A percentile compares a stretch with the other conserved stretches of the same genome.
These are phyloP conservation scores for Lasiurus borealis DNA, from an alignment of 2,113 vertebrate genomes.

Conservation along the genomic window DNA sequence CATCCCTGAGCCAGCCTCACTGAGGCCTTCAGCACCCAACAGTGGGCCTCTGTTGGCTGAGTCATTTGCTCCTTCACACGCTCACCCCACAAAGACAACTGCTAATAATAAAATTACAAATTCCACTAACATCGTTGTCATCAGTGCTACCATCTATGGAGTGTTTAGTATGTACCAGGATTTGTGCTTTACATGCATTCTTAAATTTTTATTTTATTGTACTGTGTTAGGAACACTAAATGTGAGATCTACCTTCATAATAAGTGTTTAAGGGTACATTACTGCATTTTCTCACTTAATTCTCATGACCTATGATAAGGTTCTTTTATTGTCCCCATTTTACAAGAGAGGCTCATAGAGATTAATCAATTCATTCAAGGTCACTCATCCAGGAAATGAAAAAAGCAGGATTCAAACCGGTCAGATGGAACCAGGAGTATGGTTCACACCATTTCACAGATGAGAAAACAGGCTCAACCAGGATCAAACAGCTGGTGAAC, in stretches of 20 bases:
- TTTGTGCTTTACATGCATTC: background rate
- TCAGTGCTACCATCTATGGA: background rate
- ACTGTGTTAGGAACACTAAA: background rate
- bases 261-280: background rate
- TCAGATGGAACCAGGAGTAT: background rate
- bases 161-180: background rate
- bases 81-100: background rate
- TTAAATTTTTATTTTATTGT: background rate
- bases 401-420: background rate
- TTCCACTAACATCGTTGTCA: background rate
- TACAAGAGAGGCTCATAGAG: constrained; percentile 8
- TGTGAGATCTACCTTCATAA: background rate
- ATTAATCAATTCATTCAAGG: background rate
- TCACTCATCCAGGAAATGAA: constrained; percentile 27
- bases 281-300: background rate
- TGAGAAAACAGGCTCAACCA: constrained; percentile 6
- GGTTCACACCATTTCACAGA: background rate
- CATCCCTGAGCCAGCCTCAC: background rate
- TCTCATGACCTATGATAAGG: background rate
- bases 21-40: background rate
- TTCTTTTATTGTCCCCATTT: background rate
- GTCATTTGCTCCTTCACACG: constrained; percentile 23
- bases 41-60: background rate
- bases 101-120: constrained; percentile 7
- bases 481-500: background rate